A percentile compares a stretch with the other conserved stretches of the same genome.
phyloP scores from a whole-genome alignment of 2,113 vertebrate genomes.

The Chaenogobius annularis region DNA sequence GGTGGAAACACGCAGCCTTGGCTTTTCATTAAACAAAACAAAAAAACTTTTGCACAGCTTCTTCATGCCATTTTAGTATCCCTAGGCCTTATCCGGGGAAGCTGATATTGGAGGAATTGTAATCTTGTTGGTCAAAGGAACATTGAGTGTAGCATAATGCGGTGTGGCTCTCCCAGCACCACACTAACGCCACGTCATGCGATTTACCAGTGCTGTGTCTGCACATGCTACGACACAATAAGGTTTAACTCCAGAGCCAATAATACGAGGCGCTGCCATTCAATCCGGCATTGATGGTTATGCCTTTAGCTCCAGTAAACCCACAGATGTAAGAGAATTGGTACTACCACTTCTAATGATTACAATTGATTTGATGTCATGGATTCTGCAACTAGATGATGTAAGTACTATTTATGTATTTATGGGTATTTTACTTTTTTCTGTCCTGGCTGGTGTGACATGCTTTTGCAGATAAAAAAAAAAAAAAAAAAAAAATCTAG shows the following conservation, averaged over 20 bases:
- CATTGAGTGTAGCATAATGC: neutral
- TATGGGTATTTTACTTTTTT: too few relatives aligned
- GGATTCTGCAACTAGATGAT: too few relatives aligned
- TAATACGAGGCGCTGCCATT: neutral
- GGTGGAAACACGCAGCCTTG: too few relatives aligned
- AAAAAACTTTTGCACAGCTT: too few relatives aligned
- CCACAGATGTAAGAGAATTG: neutral
- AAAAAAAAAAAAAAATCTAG: too few relatives aligned
- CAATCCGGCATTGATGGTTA: neutral
- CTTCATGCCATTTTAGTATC: neutral
- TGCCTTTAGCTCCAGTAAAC: neutral
- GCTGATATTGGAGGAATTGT: conserved; percentile 32
- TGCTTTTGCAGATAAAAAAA: too few relatives aligned
- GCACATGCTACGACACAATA: neutral
- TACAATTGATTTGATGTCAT: too few relatives aligned
- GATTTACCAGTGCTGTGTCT: neutral
- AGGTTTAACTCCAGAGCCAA: neutral
- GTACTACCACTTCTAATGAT: neutral
- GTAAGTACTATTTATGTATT: too few relatives aligned
- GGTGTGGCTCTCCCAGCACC: neutral
- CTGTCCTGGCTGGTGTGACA: too few relatives aligned
- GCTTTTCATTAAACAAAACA: too few relatives aligned
- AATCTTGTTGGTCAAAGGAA: conserved; percentile 45
- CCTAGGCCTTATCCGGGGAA: neutral
- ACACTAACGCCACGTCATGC: neutral